Conservation (phyloP, 2,888 invertebrate species). For the Acleris cristana region DNA sequence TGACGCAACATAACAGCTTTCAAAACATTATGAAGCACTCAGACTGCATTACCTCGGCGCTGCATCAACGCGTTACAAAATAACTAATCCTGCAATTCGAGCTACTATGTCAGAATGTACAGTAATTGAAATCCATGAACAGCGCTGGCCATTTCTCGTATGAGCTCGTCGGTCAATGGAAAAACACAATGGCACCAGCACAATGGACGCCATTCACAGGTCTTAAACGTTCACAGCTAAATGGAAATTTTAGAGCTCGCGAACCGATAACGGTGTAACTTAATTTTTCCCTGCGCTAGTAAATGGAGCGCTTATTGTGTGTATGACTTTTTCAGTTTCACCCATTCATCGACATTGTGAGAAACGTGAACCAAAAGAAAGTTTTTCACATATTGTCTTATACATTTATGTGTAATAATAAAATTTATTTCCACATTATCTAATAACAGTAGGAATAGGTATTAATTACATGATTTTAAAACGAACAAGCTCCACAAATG, state of each 20-base stretch:
- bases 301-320: conserved; percentile 38
- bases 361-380: too few relatives aligned
- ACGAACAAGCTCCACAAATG: too few relatives aligned
- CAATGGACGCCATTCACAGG: conserved; percentile 70
- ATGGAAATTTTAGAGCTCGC: conserved; percentile 76
- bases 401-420: too few relatives aligned
- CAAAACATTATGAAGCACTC: conserved; percentile 28
- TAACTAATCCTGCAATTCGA: conserved; percentile 59
- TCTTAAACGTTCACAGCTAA: conserved; percentile 73
- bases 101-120: conserved; percentile 60
- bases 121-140: conserved; percentile 71
- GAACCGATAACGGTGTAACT: conserved; percentile 61
- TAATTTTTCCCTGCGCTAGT: conserved; percentile 52
- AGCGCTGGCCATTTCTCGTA: conserved; percentile 58
- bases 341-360: conserved; percentile 6
- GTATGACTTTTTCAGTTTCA: conserved; percentile 29
- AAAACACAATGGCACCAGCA: conserved; percentile 73
- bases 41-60: conserved; percentile 21
- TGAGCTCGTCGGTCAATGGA: conserved; percentile 72
- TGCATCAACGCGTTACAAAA: conserved; percentile 43
- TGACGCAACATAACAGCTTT: conserved; percentile 6
- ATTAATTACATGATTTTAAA: too few relatives aligned
- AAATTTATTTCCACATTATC: too few relatives aligned
- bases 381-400: too few relatives aligned
- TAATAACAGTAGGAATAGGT: too few relatives aligned